A percentile compares a stretch with the other conserved stretches of the same genome.
Evolutionary conservation across 2,113 vertebrate species (phyloP).

Genomic region (Excalfactoria chinensis): DNA sequence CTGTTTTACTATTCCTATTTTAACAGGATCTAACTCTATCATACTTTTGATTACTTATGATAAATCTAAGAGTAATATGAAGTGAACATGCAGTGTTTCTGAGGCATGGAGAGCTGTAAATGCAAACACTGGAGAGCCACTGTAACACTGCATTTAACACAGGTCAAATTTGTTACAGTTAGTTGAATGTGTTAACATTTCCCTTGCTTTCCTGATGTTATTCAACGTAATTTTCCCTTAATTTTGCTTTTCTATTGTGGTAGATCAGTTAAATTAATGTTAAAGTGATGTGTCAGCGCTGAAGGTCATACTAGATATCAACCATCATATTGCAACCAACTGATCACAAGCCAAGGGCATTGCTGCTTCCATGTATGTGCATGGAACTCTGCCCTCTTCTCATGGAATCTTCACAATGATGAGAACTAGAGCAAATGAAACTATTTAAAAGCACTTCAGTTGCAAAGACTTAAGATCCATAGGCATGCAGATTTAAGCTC

Average conservation of each 20-base stretch:
- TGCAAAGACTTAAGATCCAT: neutral
- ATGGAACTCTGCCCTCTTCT: neutral
- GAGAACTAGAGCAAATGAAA: constrained; percentile 3
- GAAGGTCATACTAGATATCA: neutral
- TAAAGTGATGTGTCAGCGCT: neutral
- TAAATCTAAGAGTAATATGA: constrained; percentile 16
- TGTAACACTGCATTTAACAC: neutral
- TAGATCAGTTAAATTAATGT: neutral
- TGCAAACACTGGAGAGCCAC: neutral
- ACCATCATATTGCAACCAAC: neutral
- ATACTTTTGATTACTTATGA: constrained; percentile 15
- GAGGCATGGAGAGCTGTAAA: neutral
- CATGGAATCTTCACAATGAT: neutral
- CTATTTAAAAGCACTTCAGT: neutral
- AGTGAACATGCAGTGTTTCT: neutral
- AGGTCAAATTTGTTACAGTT: neutral
- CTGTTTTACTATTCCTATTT: neutral
- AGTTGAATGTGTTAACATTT: neutral
- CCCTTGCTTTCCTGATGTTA: neutral
- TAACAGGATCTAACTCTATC: neutral
- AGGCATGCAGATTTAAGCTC: neutral
- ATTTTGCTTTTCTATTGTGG: neutral
- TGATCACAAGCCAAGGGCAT: neutral
- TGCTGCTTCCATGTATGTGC: neutral
- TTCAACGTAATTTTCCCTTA: neutral